A percentile compares a stretch with the other conserved stretches of the same genome.
These are phyloP conservation scores for Halocynthia roretzi DNA, from an alignment of 23 tunicate species.

Conservation along the genomic window DNA sequence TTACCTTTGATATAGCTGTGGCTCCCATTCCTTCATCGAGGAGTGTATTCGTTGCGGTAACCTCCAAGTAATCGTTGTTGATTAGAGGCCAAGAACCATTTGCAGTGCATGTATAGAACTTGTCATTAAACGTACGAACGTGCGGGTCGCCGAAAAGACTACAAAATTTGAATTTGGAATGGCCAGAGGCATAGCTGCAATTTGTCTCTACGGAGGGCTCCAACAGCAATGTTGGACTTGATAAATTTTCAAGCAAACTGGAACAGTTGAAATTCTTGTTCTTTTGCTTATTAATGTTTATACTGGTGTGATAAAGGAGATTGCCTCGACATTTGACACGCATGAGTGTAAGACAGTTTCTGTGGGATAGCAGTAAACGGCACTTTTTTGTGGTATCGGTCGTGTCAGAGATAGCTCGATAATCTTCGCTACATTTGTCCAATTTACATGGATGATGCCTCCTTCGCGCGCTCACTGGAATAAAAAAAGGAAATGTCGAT, in stretches of 20 bases:
- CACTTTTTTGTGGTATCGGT: conserved; percentile 10
- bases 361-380: conserved; percentile 3
- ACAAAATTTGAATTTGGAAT: conserved; percentile 51
- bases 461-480: too few species aligned
- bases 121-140: conserved; percentile 68
- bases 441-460: background rate
- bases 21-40: conserved; percentile 50
- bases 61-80: conserved; percentile 67
- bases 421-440: conserved; percentile 11
- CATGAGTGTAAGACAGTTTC: conserved; percentile 25
- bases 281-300: conserved; percentile 26
- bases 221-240: background rate
- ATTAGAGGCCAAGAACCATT: conserved; percentile 71
- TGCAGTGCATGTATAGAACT: conserved; percentile 68
- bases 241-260: background rate
- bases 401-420: background rate
- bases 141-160: conserved; percentile 91
- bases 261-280: conserved; percentile 17
- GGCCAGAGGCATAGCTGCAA: conserved; percentile 47
- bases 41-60: conserved; percentile 64
- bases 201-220: conserved; percentile 7
- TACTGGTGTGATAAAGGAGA: conserved; percentile 42
- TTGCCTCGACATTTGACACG: conserved; percentile 36
- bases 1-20: conserved; percentile 69
- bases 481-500: too few species aligned